A percentile compares a stretch with the other conserved stretches of the same genome.
Conservation (phyloP, 1,140 invertebrate species). For the Temnothorax nylanderi region DNA sequence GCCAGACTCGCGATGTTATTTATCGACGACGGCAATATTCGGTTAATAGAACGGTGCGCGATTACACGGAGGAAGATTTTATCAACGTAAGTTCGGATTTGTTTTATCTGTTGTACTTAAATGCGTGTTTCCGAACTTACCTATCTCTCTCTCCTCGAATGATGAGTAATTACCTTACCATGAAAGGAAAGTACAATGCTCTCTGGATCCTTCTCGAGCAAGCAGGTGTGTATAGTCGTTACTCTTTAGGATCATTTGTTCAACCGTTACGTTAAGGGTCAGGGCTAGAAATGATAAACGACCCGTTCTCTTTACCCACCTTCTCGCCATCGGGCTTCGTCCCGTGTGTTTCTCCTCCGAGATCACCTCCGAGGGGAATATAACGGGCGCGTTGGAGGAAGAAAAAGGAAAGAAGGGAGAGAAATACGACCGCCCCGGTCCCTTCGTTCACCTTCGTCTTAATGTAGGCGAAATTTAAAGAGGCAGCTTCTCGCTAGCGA, state of each 20-base stretch:
- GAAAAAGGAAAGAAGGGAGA: neutral
- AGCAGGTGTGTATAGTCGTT: constrained; percentile 48
- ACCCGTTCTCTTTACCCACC: constrained; percentile 17
- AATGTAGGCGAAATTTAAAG: constrained; percentile 55
- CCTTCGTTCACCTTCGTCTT: constrained; percentile 34
- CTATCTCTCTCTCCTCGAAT: neutral
- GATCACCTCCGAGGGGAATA: neutral
- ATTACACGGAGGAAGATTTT: constrained; percentile 22
- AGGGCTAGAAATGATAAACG: constrained; percentile 64
- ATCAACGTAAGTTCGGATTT: constrained; percentile 43
- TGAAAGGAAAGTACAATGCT: constrained; percentile 37
- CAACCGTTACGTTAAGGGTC: constrained; percentile 47
- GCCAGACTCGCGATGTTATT: neutral
- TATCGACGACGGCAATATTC: constrained; percentile 30
- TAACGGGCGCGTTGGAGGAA: neutral
- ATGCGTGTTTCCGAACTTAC: neutral
- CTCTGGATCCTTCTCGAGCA: neutral
- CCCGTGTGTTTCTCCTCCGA: constrained; percentile 16
- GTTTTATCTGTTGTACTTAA: neutral
- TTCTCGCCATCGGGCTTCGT: constrained; percentile 12
- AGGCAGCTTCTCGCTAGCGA: neutral
- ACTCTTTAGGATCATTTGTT: constrained; percentile 65
- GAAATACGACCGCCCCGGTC: constrained; percentile 20
- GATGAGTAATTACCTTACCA: constrained; percentile 58
- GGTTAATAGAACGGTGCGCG: constrained; percentile 13